These are phyloP conservation scores for Ictalurus punctatus DNA, from an alignment of 2,113 vertebrate species.

Conservation along the genomic window DNA sequence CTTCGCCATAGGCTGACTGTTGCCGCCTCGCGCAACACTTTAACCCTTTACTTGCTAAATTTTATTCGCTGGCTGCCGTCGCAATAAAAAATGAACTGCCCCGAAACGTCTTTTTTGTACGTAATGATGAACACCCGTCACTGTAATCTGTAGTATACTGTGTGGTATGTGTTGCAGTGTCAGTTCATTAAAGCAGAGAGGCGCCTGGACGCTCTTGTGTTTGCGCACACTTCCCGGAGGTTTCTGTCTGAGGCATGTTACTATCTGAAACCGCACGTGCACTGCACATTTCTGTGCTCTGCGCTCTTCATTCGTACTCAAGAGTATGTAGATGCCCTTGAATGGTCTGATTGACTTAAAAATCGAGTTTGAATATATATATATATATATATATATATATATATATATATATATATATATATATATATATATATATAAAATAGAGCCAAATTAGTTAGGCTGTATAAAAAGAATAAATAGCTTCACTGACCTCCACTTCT, in stretches of 20 bases:
- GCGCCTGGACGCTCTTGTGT: not conserved
- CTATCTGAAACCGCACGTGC: not conserved
- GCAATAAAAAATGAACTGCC: not conserved
- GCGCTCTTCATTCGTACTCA: not conserved
- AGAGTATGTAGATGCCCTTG: not conserved
- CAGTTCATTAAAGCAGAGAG: not conserved
- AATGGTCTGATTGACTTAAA: not conserved
- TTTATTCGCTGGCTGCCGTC: slow-evolving; percentile 35
- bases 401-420: too few species aligned
- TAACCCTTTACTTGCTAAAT: slow-evolving; percentile 73
- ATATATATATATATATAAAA: not conserved
- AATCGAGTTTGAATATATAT: too few species aligned
- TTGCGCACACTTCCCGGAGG: not conserved
- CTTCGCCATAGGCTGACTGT: slow-evolving; percentile 69
- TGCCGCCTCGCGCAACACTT: slow-evolving; percentile 67
- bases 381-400: too few species aligned
- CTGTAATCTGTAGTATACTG: not conserved
- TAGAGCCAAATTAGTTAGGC: not conserved
- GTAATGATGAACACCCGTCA: not conserved
- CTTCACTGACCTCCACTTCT: slow-evolving; percentile 9
- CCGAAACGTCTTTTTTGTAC: not conserved
- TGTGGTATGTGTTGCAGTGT: not conserved
- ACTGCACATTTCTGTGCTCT: not conserved
- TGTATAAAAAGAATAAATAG: not conserved
- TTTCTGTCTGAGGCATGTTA: not conserved